Evolutionary conservation across 2,888 invertebrate species (phyloP), one percentile per base, ranked within the genome.

Genomic region (Drosophila siamana): DNA sequence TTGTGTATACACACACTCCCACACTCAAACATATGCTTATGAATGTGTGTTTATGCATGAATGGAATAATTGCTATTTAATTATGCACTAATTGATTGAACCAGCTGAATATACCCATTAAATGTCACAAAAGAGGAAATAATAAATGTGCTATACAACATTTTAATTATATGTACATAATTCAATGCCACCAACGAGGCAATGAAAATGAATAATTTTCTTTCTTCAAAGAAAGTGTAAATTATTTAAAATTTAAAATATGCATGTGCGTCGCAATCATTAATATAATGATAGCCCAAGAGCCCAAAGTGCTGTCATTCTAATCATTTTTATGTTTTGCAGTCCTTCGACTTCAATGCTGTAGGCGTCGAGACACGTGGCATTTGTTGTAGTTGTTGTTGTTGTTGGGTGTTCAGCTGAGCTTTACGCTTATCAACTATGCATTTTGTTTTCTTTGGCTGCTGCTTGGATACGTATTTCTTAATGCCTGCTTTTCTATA

Each of bases 401-500:
- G 22, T 43, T 55, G 19, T 24, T 52, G 8, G 13, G 16, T 36
- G 43, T 38, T 48, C 38, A 15, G 6, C n/a, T 36, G 36, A 26
- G 46, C 62, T 54, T 67, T 60, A 13, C 40, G 72, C 72, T 76
- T 72, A 76, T 76, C 56, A 70, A 66, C 56, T 60, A 64, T 65
- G 67, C 63, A 69, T 73, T 59, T 51, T 69, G 59, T 71, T 65
- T 71, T 54, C 47, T 50, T 71, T 43, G 52, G 40, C 8, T 28
- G 52, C 24, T 38, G 33, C 40, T 66, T 13, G 43, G 65, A 55
- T 61, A 75, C 33, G n/a, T 33, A 33, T 33, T 63, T 56, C 60
- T 30, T 60, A 70, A 71, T 60, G 64, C 70, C 59, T 64, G 69
- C 64, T 76, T 80, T 74, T 68, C 24, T 50, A 78, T 78, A 69